Conservation (phyloP, 2,888 invertebrate genomes). For the Operophtera brumata region DNA sequence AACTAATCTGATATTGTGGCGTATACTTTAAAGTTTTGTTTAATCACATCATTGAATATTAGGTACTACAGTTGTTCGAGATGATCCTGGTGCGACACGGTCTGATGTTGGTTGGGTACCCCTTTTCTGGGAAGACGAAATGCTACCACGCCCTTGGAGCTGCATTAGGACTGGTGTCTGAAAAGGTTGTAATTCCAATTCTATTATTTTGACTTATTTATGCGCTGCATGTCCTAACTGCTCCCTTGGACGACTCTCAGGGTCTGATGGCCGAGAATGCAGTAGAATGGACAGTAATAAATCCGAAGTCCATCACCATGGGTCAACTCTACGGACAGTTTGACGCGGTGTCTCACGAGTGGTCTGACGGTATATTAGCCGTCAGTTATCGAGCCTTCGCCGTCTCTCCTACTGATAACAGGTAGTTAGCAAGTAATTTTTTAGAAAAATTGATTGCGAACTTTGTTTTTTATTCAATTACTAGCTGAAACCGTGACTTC, state of each 20-base stretch:
- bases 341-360: constrained; percentile 96
- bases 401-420: constrained; percentile 85
- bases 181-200: constrained; percentile 67
- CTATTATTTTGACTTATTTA: too few species aligned
- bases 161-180: constrained; percentile 88
- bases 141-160: constrained; percentile 91
- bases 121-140: constrained; percentile 95
- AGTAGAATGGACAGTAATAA: constrained; percentile 90
- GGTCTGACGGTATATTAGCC: constrained; percentile 94
- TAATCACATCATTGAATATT: neutral
- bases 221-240: too few species aligned
- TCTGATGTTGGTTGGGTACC: constrained; percentile 95
- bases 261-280: constrained; percentile 87
- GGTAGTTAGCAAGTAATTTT: constrained; percentile 58
- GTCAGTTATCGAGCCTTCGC: constrained; percentile 91
- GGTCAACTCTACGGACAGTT: constrained; percentile 97
- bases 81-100: constrained; percentile 98
- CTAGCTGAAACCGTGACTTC: too few species aligned
- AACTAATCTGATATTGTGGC: too few species aligned
- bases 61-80: constrained; percentile 89
- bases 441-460: too few species aligned
- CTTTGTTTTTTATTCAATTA: too few species aligned
- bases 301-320: constrained; percentile 97
- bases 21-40: too few species aligned
- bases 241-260: constrained; percentile 50